Base-by-base conservation (phyloP, 2,797 vertebrate genomes). In the Neopelma chrysocephalum region DNA sequence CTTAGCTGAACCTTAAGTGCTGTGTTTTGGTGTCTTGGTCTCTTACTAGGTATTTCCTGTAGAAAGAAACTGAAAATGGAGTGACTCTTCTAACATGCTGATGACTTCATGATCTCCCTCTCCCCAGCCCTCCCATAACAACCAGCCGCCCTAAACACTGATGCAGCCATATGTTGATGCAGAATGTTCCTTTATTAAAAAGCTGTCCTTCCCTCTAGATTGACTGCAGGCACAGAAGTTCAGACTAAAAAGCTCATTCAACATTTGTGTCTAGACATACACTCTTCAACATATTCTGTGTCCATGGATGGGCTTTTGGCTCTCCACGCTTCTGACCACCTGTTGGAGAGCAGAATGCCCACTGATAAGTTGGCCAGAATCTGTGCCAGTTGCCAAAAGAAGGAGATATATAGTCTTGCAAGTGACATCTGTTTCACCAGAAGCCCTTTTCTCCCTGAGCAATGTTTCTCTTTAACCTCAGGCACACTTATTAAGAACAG, bases 301-400 rank as follows among this genome's bases (percentile, higher is more conserved):
- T 71, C 89, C 45, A 8, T 82, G 91, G 70, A 82, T 48, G 75
- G 86, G 82, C 72, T 93, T 88, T 85, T 78, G 66, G 93, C 65
- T 91, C 81, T 76, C 79, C 13, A 5, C 27, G 31, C 29, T 89
- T 76, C 42, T 58, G 56, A 79, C 96, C 96, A 95, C 94, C 96
- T 94, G 97, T 90, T 79, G 47, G 86, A 93, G 82, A 88, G 86
- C 86, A 91, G 26, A 36, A 45, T 89, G 91, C 92, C 91, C 94
- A 87, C 84, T 80, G 82, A 69, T 42, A 81, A 56, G 75, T 83
- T 94, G 73, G 79, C 38, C 86, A 94, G 87, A 94, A 80, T 72
- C 88, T 87, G 64, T 57, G 42, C 78, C 69, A 47, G 81, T 77
- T 95, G 88, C 87, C 89, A 94, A 88, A 92, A 53, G 81, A 90